Conservation (phyloP, 2,888 invertebrate genomes). For the Meganola albula region DNA sequence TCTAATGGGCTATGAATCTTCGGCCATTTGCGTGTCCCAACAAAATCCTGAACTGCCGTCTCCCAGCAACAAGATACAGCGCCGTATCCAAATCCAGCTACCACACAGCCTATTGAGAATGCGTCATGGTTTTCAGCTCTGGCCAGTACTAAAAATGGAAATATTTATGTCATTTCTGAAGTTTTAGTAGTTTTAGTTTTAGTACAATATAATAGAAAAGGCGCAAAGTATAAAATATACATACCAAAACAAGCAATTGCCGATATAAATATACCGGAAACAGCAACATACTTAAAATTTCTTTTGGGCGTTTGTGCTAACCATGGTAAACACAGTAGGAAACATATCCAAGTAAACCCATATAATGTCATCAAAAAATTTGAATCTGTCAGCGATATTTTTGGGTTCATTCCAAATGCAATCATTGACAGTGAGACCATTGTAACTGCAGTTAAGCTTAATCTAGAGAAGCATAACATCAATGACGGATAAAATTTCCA, state of each 20-base stretch:
- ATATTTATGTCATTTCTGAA: not conserved
- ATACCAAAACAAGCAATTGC: constrained; percentile 58
- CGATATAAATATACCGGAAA: constrained; percentile 52
- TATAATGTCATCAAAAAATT: constrained; percentile 64
- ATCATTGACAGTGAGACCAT: constrained; percentile 56
- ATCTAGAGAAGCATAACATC: constrained; percentile 52
- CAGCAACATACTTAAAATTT: constrained; percentile 61
- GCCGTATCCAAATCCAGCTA: constrained; percentile 72
- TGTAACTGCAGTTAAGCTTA: constrained; percentile 53
- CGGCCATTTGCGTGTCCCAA: constrained; percentile 69
- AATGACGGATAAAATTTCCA: constrained; percentile 70
- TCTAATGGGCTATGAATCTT: constrained; percentile 68
- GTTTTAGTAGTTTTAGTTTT: too few relatives aligned
- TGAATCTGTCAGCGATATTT: constrained; percentile 53
- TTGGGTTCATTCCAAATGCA: constrained; percentile 53
- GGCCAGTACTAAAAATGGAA: constrained; percentile 48
- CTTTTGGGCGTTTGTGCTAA: constrained; percentile 60
- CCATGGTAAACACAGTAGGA: constrained; percentile 65
- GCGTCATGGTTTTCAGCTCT: constrained; percentile 59
- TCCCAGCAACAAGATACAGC: constrained; percentile 68
- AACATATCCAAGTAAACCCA: constrained; percentile 70
- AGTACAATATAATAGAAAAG: too few relatives aligned
- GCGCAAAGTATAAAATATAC: constrained; percentile 23
- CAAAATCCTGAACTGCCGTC: constrained; percentile 61
- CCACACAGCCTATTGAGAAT: constrained; percentile 67